Base-by-base conservation (phyloP, 2,797 vertebrate genomes). In the Sebastes dallii region DNA sequence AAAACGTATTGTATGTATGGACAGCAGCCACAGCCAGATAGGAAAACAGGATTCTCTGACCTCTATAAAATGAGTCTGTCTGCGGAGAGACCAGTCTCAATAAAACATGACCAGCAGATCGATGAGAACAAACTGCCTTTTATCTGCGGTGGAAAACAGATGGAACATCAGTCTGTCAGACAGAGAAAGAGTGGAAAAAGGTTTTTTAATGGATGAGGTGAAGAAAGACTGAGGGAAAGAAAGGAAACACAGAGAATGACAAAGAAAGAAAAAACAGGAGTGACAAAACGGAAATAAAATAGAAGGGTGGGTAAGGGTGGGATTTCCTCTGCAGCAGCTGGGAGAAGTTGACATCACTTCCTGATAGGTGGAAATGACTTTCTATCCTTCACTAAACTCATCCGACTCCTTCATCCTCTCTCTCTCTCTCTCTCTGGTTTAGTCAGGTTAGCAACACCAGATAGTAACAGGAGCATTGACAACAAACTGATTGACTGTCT, bases 51-150 rank as follows among this genome's bases (percentile, higher is more conserved):
- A 30, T 81, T 71, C 3, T 59, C 39, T 79, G 82, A 84, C 60
- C 81, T 82, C 64, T 39, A 25, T 46, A 2, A 88, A 73, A 82
- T 60, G 77, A 82, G 74, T 73, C 29, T 54, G 69, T 83, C 75
- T 59, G 55, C 4, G 8, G 69, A 69, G 73, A 78, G 67, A 69
- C 72, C 3, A 8, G 42, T 83, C 66, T 83, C 69, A 77, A 85
- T 75, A 79, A 73, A 73, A 72, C 59, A 80, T 39, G 67, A 74
- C 24, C 60, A 72, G 69, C 81, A 83, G 78, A 88, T 88, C 59
- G 30, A 86, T 91, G 78, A 78, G 66, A 78, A 67, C 75, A 86
- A 78, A 76, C 71, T 30, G 68, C n/a, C n/a, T 78, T 86, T 86
- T 87, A 75, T 83, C 65, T 77, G 30, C 11, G 46, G 30, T 13